phyloP scores from a whole-genome alignment of 2,888 invertebrate genomes.

The Hylaea fasciaria region DNA sequence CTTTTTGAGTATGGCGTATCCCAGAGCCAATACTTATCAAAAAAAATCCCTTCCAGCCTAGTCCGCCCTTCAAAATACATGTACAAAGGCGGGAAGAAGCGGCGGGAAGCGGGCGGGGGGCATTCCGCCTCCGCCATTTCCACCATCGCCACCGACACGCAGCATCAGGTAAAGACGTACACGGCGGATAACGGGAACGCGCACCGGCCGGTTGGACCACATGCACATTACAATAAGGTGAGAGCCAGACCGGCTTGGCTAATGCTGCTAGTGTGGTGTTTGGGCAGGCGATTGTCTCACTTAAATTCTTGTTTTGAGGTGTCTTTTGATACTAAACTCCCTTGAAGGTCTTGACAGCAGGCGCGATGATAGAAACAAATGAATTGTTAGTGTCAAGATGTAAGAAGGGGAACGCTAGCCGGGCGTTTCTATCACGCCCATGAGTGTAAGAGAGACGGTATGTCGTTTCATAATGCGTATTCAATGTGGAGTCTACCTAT shows the following conservation, averaged over 20 bases:
- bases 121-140: constrained; percentile 79
- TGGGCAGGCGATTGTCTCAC: not conserved
- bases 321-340: too few species aligned
- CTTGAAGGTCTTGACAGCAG: too few species aligned
- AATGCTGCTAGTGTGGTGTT: constrained; percentile 30
- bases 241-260: constrained; percentile 82
- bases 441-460: too few species aligned
- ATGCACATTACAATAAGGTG: constrained; percentile 97
- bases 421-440: too few species aligned
- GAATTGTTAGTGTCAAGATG: too few species aligned
- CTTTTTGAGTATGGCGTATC: too few species aligned
- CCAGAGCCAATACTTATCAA: too few species aligned
- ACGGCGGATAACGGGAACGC: constrained; percentile 96
- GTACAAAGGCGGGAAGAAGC: constrained; percentile 81
- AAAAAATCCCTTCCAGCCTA: constrained; percentile 58
- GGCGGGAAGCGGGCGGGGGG: constrained; percentile 64
- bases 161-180: constrained; percentile 97
- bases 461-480: too few species aligned
- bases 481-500: too few species aligned
- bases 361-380: too few species aligned
- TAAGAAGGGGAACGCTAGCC: too few species aligned
- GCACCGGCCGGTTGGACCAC: constrained; percentile 90
- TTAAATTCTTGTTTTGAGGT: too few species aligned
- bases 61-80: constrained; percentile 78
- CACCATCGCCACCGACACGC: constrained; percentile 87